Base-by-base conservation (phyloP, 1,140 invertebrate species). In the Drosophila asahinai region DNA sequence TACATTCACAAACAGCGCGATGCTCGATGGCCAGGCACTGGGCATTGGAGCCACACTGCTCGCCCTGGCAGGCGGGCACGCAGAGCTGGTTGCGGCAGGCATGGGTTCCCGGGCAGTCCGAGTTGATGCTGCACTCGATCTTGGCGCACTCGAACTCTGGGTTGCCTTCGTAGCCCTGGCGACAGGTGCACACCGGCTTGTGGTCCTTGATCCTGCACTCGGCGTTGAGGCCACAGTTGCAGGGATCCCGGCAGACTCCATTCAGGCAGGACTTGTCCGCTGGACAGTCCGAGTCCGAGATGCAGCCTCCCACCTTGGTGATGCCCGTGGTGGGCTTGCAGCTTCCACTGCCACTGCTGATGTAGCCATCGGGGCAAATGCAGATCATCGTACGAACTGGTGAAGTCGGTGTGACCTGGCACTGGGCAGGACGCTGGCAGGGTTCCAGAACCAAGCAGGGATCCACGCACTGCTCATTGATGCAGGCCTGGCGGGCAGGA, bases 341-440 rank as follows among this genome's bases (percentile, higher is more conserved):
- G 45, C 95, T 95, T 54, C 96, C 97, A 80, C 96, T 97, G 60
- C 97, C 96, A 77, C 95, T 96, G 91, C 96, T 97, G 1, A 97
- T 95, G 79, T 97, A 98, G n/a, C 97, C 97, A 66, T 96, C 96
- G 19, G 97, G 97, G 86, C 97, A 98, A 0, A 96, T 95, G 82
- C 98, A 98, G 12, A 97, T 94, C 97, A 98, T 97, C 0, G 97
- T 98, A 49, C 97, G 94, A 2, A 98, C 96, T 0, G 97, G 97
- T 19, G 96, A 92, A 2, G 97, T 96, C 12, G 96, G 95, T 22
- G 97, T 94, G 0, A 98, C 97, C 93, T 96, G 94, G 91, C 98
- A 98, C 47, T 95, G 94, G 0, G 97, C 95, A 45, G 97, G 97
- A 62, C 95, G 94, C 22, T 95, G 94, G 86, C 98, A 99, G 1